Conservation (phyloP, 2,797 vertebrate genomes). For the Coluber constrictor region DNA sequence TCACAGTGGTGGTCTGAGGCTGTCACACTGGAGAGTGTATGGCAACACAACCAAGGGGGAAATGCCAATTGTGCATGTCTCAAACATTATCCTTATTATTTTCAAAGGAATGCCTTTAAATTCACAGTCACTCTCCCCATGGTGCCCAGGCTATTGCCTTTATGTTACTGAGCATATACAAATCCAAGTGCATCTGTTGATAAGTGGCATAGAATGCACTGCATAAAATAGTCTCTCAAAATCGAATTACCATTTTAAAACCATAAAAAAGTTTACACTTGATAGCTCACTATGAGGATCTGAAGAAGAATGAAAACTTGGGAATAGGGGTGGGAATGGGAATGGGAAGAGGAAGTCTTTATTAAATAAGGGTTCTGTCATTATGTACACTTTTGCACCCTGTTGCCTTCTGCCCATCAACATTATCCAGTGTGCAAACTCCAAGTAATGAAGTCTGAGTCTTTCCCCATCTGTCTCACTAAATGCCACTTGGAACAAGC, state of each 20-base stretch:
- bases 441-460: slow-evolving; percentile 70
- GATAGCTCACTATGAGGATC: neutral
- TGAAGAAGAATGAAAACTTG: neutral
- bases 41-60: neutral
- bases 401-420: slow-evolving; percentile 47
- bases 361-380: slow-evolving; percentile 31
- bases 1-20: neutral
- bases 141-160: neutral
- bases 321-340: neutral
- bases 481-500: slow-evolving; percentile 75
- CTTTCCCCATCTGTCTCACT: slow-evolving; percentile 67
- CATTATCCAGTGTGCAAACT: slow-evolving; percentile 53
- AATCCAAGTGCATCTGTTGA: neutral
- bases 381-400: slow-evolving; percentile 18
- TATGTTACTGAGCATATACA: neutral
- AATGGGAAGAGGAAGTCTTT: slow-evolving; percentile 14
- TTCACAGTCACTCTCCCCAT: neutral
- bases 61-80: neutral
- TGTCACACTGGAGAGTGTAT: neutral
- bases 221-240: neutral
- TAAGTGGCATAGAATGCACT: neutral
- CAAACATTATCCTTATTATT: neutral
- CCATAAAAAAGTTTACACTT: neutral
- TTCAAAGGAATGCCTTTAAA: neutral
- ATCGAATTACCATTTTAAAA: neutral